These are phyloP conservation scores for Glyphotaelius pellucidus DNA, from an alignment of 2,888 invertebrate species.

Conservation along the genomic window DNA sequence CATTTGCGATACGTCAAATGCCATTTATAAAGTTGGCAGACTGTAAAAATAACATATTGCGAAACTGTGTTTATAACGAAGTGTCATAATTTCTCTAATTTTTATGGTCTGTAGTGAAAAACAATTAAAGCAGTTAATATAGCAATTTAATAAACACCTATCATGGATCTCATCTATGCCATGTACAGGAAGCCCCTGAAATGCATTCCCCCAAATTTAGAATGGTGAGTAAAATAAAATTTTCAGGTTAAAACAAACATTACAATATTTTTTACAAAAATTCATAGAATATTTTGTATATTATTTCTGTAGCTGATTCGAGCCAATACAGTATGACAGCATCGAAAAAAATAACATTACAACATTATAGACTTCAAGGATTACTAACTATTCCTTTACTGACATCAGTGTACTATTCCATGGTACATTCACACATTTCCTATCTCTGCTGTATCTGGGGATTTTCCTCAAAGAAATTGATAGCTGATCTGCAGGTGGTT, in stretches of 20 bases:
- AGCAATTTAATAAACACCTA: constrained; percentile 38
- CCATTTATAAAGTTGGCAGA: neutral
- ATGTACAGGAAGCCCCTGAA: constrained; percentile 76
- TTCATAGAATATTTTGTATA: neutral
- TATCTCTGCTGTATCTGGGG: too few relatives aligned
- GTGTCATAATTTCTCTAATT: constrained; percentile 32
- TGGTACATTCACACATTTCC: too few relatives aligned
- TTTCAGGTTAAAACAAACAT: constrained; percentile 53
- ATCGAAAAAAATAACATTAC: neutral
- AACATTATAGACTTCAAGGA: too few relatives aligned
- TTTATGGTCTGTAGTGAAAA: neutral
- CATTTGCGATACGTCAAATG: neutral
- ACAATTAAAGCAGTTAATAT: neutral
- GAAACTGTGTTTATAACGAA: neutral
- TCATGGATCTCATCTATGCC: constrained; percentile 77
- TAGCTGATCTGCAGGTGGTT: too few relatives aligned
- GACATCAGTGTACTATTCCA: too few relatives aligned
- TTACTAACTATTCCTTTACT: too few relatives aligned
- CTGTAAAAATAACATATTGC: neutral
- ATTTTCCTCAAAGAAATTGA: too few relatives aligned
- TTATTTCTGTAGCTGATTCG: neutral
- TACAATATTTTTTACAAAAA: constrained; percentile 7
- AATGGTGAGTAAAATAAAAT: constrained; percentile 70
- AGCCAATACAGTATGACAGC: neutral
- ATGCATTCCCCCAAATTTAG: constrained; percentile 76